Evolutionary conservation across 2,797 vertebrate species (phyloP).

Genomic region (Lemur catta): DNA sequence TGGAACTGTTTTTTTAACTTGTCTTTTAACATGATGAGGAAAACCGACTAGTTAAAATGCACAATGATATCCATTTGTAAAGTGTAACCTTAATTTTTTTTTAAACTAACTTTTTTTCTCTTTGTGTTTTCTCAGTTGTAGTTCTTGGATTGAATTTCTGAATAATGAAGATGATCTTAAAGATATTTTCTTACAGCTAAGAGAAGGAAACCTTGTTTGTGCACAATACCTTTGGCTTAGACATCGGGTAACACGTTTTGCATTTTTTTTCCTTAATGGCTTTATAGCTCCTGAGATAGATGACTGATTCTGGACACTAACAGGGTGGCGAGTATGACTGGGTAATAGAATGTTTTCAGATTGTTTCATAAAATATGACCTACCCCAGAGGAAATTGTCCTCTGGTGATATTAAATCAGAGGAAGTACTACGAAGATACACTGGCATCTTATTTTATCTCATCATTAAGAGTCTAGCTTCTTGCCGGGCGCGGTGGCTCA

Average conservation of each 20-base stretch:
- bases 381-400: neutral
- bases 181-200: conserved; percentile 88
- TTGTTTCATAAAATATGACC: neutral
- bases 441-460: neutral
- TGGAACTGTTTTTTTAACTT: neutral
- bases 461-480: neutral
- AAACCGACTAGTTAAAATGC: neutral
- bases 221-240: conserved; percentile 96
- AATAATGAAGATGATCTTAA: conserved; percentile 90
- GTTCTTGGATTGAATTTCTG: conserved; percentile 95
- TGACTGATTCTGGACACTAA: neutral
- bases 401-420: neutral
- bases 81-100: neutral
- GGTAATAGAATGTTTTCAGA: neutral
- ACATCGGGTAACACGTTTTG: conserved; percentile 88
- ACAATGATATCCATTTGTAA: neutral
- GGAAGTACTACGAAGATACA: neutral
- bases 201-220: conserved; percentile 89
- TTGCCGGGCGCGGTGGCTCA: neutral
- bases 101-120: neutral
- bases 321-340: neutral
- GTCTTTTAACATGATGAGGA: neutral
- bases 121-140: conserved; percentile 86
- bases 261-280: neutral
- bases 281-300: neutral